phyloP scores from a whole-genome alignment of 2,797 vertebrate species.

The Sebastes taczanowskii region DNA sequence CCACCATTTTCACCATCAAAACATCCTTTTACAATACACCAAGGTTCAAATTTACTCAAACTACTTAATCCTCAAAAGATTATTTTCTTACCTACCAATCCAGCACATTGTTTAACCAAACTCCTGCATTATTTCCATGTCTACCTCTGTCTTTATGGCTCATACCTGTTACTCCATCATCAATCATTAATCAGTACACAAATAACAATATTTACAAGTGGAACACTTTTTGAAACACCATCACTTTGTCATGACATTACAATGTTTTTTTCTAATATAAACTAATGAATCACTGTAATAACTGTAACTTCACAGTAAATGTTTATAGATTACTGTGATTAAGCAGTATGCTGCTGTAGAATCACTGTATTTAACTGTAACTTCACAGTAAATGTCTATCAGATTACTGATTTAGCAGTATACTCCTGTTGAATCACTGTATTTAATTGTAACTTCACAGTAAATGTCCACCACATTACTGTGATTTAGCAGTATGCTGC shows the following conservation, averaged over 20 bases:
- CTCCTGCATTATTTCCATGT: background rate
- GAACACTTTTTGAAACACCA: background rate
- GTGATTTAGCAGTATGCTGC: no score
- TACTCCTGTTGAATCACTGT: no score
- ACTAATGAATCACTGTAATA: no score
- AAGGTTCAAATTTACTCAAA: background rate
- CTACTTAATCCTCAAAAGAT: background rate
- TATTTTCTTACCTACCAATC: background rate
- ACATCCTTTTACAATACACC: background rate
- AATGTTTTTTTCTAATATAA: background rate
- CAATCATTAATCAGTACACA: background rate
- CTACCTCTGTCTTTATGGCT: background rate
- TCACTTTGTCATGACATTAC: background rate
- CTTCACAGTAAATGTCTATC: no score
- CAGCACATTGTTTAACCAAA: slow-evolving; percentile 1
- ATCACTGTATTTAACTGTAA: no score
- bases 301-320: no score
- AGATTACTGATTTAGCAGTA: no score
- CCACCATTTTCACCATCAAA: background rate
- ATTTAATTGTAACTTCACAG: no score
- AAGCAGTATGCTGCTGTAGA: no score
- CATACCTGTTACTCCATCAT: background rate
- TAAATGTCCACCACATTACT: no score
- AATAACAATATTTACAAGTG: slow-evolving; percentile 5
- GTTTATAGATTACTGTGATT: no score